Evolutionary conservation across 2,113 vertebrate species (phyloP).

Genomic region (Nycticebus coucang): DNA sequence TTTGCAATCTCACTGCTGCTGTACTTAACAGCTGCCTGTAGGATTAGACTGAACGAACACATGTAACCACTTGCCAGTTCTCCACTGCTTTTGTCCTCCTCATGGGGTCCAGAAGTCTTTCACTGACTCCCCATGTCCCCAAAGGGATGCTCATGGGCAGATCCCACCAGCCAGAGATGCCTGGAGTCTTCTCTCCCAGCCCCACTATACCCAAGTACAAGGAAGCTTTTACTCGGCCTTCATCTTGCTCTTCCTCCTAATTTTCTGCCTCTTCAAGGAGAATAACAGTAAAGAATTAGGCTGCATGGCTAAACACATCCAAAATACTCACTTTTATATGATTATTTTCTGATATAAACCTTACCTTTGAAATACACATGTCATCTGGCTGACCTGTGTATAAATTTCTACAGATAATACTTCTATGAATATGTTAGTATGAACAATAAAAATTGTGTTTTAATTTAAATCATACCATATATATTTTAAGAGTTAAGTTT

Average conservation of each 20-base stretch:
- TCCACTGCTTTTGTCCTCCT: too few relatives aligned
- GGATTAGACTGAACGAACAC: too few relatives aligned
- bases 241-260: neutral
- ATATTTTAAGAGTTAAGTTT: slow-evolving; percentile 35
- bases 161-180: too few relatives aligned
- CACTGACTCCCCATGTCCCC: too few relatives aligned
- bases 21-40: too few relatives aligned
- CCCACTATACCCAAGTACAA: too few relatives aligned
- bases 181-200: too few relatives aligned
- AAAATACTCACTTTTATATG: slow-evolving; percentile 13
- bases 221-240: too few relatives aligned
- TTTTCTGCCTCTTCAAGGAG: neutral
- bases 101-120: too few relatives aligned
- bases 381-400: neutral
- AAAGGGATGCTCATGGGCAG: too few relatives aligned
- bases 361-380: neutral
- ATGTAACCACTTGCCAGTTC: too few relatives aligned
- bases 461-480: neutral
- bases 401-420: slow-evolving; percentile 4
- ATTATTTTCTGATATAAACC: neutral
- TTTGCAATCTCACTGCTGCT: too few relatives aligned
- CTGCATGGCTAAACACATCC: neutral
- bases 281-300: neutral
- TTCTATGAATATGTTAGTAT: neutral
- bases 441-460: slow-evolving; percentile 32